Base-by-base conservation (phyloP, 2,797 vertebrate species). In the Manis javanica region DNA sequence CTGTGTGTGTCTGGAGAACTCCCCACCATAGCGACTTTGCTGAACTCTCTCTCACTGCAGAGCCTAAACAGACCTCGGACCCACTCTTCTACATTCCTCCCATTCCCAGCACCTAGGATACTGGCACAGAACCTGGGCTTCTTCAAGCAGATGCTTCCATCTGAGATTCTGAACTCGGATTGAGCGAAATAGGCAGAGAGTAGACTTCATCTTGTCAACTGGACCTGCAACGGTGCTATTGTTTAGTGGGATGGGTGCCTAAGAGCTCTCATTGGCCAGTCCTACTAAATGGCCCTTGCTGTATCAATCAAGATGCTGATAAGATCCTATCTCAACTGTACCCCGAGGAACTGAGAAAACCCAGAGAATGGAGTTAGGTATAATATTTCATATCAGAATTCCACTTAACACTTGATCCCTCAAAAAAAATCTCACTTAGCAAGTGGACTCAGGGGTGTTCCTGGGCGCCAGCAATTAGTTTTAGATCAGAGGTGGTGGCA, bases 311-410 rank as follows among this genome's bases (percentile, higher is more conserved):
- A 68, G 53, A 55, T 46, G 18, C 39, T 85, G 42, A 61, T 34
- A 3, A 55, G 13, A 53, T 1, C 18, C 16, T 29, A 75, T n/a
- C 24, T 89, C n/a, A 93, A 59, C 29, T 79, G 42, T 46, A 90
- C 13, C 68, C 7, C 71, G 59, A 86, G 34, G 10, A 94, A 55
- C 29, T 31, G 34, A 39, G 74, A 23, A 87, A 75, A 42, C 64
- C 24, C 2, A 91, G 31, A 37, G 12, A 81, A 64, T 55, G 9
- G 12, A 88, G 29, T 95, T n/a, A 71, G 4, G 11, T 74, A 15
- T 88, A 37, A 92, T 66, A n/a, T 75, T 90, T 96, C n/a, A 55
- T 64, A 61, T 42, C 31, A 95, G 51, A 53, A 78, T 90, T 31
- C 23, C 14, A 68, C 46, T 75, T 96, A 91, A 34, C 14, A 51